These are phyloP conservation scores for Aulostomus chinensis DNA, from an alignment of 2,797 vertebrate genomes.

Conservation along the genomic window DNA sequence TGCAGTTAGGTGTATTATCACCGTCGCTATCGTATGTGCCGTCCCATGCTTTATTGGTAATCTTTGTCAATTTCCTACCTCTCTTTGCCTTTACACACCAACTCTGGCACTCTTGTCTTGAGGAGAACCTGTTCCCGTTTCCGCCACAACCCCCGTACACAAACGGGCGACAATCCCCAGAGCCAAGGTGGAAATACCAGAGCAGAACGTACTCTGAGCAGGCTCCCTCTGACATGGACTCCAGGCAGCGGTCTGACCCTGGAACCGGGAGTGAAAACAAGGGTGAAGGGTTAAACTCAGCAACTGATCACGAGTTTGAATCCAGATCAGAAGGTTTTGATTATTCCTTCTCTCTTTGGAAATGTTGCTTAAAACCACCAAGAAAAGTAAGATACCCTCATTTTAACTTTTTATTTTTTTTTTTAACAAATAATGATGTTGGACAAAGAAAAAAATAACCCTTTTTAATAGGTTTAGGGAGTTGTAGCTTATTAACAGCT, in stretches of 20 bases:
- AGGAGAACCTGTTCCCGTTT: constrained; percentile 83
- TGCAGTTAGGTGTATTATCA: background rate
- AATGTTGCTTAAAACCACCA: too few species aligned
- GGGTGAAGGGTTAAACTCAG: too few species aligned
- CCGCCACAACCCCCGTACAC: constrained; percentile 87
- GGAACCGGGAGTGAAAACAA: constrained; percentile 4
- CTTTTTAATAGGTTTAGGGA: too few species aligned
- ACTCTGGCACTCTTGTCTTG: constrained; percentile 74
- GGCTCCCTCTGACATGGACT: constrained; percentile 85
- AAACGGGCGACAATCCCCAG: constrained; percentile 83
- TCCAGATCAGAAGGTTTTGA: too few species aligned
- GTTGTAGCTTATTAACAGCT: too few species aligned
- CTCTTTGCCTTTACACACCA: constrained; percentile 59
- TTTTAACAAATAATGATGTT: too few species aligned
- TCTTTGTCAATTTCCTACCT: constrained; percentile 43
- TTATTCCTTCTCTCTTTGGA: too few species aligned
- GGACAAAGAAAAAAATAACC: too few species aligned
- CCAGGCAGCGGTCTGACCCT: constrained; percentile 73
- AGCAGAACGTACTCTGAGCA: constrained; percentile 81
- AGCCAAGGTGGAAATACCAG: constrained; percentile 85
- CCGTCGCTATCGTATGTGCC: background rate
- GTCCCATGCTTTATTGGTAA: background rate
- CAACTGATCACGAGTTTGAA: too few species aligned
- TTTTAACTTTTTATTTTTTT: too few species aligned
- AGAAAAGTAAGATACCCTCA: too few species aligned